Conservation (phyloP, 2,113 vertebrate genomes). For the Lophochroa leadbeateri region DNA sequence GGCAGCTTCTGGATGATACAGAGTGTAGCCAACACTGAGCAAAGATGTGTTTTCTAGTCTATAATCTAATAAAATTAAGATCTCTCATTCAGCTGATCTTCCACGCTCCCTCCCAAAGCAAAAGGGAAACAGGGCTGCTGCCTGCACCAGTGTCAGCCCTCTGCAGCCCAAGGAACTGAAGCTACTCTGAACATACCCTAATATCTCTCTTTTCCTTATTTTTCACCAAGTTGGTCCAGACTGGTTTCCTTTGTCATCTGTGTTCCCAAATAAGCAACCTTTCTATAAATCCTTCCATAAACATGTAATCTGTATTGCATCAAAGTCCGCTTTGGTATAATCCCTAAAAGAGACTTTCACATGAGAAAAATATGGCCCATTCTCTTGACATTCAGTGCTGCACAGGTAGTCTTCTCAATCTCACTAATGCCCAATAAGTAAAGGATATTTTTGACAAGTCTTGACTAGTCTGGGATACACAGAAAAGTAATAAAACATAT, state of each 20-base stretch:
- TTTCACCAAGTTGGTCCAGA: background rate
- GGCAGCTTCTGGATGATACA: background rate
- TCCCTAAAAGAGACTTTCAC: slow-evolving; percentile 5
- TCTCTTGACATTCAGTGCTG: background rate
- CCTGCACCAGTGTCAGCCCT: background rate
- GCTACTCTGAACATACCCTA: background rate
- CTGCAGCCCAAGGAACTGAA: background rate
- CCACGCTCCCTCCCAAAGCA: background rate
- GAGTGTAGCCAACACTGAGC: background rate
- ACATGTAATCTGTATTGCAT: background rate
- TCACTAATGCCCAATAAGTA: slow-evolving; percentile 49
- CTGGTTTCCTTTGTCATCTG: background rate
- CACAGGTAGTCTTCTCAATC: slow-evolving; percentile 23
- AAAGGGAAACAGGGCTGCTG: background rate
- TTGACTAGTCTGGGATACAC: slow-evolving; percentile 6
- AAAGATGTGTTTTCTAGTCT: background rate
- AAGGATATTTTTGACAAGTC: slow-evolving; percentile 52
- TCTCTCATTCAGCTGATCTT: background rate
- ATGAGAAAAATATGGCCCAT: background rate
- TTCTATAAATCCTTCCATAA: slow-evolving; percentile 40
- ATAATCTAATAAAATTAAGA: background rate
- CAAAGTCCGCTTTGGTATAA: slow-evolving; percentile 23
- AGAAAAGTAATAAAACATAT: slow-evolving; percentile 51
- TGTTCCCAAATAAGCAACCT: background rate
- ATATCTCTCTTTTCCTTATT: background rate